A percentile compares a stretch with the other conserved stretches of the same genome.
phyloP scores from a whole-genome alignment of 2,113 vertebrate genomes.

The Tetrao urogallus region DNA sequence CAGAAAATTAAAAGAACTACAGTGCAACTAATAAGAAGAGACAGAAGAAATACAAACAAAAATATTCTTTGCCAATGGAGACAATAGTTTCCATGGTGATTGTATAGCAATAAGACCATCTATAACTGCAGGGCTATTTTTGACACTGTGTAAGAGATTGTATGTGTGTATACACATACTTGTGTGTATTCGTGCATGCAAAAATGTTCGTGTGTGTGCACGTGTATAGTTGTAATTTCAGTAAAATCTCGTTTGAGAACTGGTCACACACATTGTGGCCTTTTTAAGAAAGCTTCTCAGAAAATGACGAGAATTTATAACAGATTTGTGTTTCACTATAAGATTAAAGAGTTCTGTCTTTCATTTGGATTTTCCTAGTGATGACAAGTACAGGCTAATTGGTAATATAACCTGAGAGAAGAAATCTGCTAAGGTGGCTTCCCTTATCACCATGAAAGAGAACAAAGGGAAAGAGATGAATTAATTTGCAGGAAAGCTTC shows the following conservation, averaged over 20 bases:
- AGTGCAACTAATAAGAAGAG: not conserved
- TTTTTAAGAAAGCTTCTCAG: not conserved
- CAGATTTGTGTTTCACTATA: not conserved
- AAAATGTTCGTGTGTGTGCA: too few relatives aligned
- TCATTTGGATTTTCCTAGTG: not conserved
- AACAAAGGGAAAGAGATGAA: not conserved
- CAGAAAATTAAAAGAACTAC: not conserved
- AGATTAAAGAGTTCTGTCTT: not conserved
- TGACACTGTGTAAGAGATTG: not conserved
- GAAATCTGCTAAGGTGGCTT: not conserved
- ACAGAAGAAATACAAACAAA: not conserved
- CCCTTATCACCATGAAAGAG: not conserved
- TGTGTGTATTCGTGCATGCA: not conserved
- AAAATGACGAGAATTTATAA: not conserved
- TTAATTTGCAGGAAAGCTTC: not conserved
- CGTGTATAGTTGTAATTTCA: not conserved
- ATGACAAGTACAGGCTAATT: not conserved
- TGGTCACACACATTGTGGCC: not conserved
- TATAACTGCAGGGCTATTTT: not conserved
- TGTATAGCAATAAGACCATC: not conserved
- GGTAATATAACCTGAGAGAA: not conserved
- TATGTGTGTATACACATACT: not conserved
- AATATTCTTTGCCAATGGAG: not conserved
- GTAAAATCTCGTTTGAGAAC: not conserved
- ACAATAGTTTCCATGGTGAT: not conserved